These are phyloP conservation scores for Pteruthius melanotis DNA, from an alignment of 2,113 vertebrate species.

Conservation along the genomic window DNA sequence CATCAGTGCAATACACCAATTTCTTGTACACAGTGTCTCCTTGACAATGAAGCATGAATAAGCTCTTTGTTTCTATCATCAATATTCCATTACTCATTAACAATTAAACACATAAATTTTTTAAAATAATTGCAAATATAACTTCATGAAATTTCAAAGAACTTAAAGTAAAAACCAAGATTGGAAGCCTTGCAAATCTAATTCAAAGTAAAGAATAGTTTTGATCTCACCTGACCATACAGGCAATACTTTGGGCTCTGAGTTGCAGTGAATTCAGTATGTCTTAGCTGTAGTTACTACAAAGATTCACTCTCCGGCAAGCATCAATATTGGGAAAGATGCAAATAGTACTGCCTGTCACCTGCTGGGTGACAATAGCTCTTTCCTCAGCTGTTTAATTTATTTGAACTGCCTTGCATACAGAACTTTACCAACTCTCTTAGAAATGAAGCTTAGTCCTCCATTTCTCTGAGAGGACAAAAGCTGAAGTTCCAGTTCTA, in stretches of 20 bases:
- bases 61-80: background rate
- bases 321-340: background rate
- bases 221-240: background rate
- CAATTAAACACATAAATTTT: background rate
- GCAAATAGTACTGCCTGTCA: background rate
- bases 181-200: background rate
- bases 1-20: background rate
- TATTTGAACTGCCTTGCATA: background rate
- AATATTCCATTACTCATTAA: background rate
- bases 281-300: background rate
- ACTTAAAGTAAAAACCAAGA: background rate
- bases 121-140: background rate
- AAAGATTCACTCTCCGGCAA: background rate
- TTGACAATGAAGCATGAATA: background rate
- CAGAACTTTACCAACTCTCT: background rate
- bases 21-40: background rate
- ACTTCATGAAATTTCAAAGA: background rate
- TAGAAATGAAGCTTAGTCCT: background rate
- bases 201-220: background rate
- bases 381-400: background rate
- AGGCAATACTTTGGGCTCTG: background rate
- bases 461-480: background rate
- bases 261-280: background rate
- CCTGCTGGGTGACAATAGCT: background rate
- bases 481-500: background rate